Base-by-base conservation (phyloP, 2,888 invertebrate species). In the Troides oblongomaculatus region DNA sequence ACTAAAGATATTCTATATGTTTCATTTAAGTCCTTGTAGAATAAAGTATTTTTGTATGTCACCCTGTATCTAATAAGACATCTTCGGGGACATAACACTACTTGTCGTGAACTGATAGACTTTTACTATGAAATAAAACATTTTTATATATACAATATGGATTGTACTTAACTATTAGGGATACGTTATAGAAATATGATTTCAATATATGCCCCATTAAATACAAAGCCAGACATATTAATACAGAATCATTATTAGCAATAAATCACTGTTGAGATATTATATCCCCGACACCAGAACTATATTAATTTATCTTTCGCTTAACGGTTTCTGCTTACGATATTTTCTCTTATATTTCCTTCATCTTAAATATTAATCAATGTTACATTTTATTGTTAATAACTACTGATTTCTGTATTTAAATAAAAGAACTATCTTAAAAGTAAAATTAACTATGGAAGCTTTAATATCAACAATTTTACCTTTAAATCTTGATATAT, bases 161-260 rank as follows among this genome's bases (percentile, higher is more conserved):
- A 63, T 50, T 58, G 63, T 67, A 60, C 69, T 71, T 62, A 72
- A 64, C 62, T 62, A 50, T 8, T n/a, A 66, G 60, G 77, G 72
- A 76, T 46, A 14, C 74, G 80, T 75, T 77, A 79, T 76, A 77
- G 75, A 77, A 76, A 77, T 75, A 67, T 72, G 76, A 66, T 66
- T 76, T 78, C 74, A 75, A 80, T 80, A 81, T 78, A 81, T 77
- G 79, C 78, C 74, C 81, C 83, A 85, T 85, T 86, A 83, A 79
- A 79, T 75, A 75, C 75, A 74, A 79, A 79, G 73, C 76, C 75
- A 80, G 78, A 83, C 80, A 73, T 83, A 86, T 86, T 84, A 86
- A 84, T 86, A 82, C 78, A 75, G 77, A 75, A 79, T 82, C 84
- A 83, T 84, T 84, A 84, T 83, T 86, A 85, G 83, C 85, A 86